Base-by-base conservation (phyloP, 2,797 vertebrate species). In the Synaphobranchus kaupii region DNA sequence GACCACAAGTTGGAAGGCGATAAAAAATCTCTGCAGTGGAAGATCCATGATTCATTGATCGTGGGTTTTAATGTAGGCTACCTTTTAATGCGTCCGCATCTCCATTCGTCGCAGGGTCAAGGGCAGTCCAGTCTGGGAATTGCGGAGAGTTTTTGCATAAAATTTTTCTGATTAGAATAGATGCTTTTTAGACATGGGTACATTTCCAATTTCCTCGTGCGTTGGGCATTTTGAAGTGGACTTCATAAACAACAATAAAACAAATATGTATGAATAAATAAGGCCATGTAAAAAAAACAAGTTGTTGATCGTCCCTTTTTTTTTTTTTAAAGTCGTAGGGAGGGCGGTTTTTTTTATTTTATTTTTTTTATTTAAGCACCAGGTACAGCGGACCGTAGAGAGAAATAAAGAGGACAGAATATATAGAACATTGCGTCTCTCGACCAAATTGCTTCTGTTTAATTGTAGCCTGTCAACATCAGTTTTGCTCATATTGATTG, bases 41-140 rank as follows among this genome's bases (percentile, higher is more conserved):
- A 83, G 52, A 83, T 54, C n/a, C 81, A 83, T 56, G 50, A 4
- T 56, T 25, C 81, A 56, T 83, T 31, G 81, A 83, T 83, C 81
- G 48, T 56, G 81, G 52, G 5, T 83, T 83, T 83, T 83, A 83
- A 83, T 83, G 48, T 83, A n/a, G n/a, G n/a, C n/a, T n/a, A 25
- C 50, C 48, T 54, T 83, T 83, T 83, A 80, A 80, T 80, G 76
- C 76, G 78, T 50, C 44, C 78, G 34, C 78, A 50, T 81, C 39
- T 80, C 78, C 78, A 48, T 81, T 81, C 50, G 78, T 81, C 44
- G n/a, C 44, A 25, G 20, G 78, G 78, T 48, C 78, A 48, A 48
- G 78, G 17, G 44, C 22, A 5, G 20, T 12, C 22, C 47, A 50
- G 25, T 76, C 44, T 9, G 78, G 47, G 78, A 48, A 48, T 48